phyloP scores from a whole-genome alignment of 2,113 vertebrate genomes.

The Dicerorhinus sumatrensis region DNA sequence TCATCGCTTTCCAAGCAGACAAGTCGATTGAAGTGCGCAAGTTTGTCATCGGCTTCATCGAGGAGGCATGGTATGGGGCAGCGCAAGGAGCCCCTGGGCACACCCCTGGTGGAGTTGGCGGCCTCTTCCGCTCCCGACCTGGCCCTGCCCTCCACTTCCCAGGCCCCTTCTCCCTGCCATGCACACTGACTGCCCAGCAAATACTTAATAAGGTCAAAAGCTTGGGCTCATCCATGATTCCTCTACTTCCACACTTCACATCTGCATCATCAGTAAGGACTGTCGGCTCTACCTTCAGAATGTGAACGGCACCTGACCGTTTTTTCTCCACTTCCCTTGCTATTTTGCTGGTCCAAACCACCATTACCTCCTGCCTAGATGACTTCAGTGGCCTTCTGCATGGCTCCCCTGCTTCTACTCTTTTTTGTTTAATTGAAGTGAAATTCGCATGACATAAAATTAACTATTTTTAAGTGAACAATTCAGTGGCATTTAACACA shows the following conservation, averaged over 20 bases:
- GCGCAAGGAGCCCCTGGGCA: background rate
- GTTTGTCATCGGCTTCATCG: constrained; percentile 97
- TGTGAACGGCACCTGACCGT: background rate
- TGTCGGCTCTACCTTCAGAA: background rate
- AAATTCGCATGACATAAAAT: background rate
- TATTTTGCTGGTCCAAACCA: fast-evolving
- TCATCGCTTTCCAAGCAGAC: constrained; percentile 96
- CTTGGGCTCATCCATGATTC: background rate
- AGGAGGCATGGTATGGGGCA: constrained; percentile 92
- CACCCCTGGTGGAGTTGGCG: background rate
- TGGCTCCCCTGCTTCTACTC: no score
- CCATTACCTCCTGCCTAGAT: background rate
- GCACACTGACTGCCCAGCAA: background rate
- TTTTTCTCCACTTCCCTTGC: background rate
- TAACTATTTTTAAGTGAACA: background rate
- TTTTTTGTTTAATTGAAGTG: background rate
- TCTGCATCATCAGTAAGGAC: fast-evolving
- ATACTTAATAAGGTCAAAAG: background rate
- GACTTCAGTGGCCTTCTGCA: no score
- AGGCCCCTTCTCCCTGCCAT: background rate
- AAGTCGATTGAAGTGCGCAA: constrained; percentile 96
- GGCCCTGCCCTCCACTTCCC: background rate
- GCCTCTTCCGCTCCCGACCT: background rate
- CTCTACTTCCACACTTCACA: background rate
- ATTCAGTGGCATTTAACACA: background rate